Conservation (phyloP, 2,113 vertebrate species). For the Scalopus aquaticus region DNA sequence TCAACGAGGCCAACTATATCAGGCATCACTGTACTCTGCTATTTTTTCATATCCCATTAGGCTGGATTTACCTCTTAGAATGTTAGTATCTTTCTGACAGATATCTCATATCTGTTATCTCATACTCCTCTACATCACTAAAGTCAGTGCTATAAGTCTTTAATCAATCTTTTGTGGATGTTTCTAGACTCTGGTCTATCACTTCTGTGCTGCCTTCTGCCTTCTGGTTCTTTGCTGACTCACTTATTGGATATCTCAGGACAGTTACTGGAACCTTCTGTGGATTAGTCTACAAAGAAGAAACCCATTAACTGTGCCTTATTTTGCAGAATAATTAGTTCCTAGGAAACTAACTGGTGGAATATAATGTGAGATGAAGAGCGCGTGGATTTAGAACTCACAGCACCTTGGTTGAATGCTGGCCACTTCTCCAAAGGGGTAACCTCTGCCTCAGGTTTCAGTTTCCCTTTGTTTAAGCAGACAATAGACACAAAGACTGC, state of each 20-base stretch:
- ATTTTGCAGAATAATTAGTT: slow-evolving; percentile 34
- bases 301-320: not conserved
- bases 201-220: not conserved
- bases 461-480: not conserved
- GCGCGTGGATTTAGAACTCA: not conserved
- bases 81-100: not conserved
- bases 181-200: not conserved
- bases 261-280: not conserved
- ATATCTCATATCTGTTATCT: not conserved
- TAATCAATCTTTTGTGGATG: not conserved
- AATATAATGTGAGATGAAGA: not conserved
- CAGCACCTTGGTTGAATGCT: not conserved
- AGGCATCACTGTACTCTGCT: not conserved
- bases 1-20: not conserved
- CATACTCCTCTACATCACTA: not conserved
- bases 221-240: not conserved
- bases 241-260: not conserved
- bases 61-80: not conserved
- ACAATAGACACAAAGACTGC: not conserved
- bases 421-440: too few relatives aligned
- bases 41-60: not conserved
- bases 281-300: not conserved
- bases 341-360: not conserved
- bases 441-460: not conserved
- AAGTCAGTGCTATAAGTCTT: not conserved